Evolutionary conservation across 2,888 invertebrate species (phyloP), one percentile per base, ranked within the genome.

Genomic region (Archaeoteleia sp.): DNA sequence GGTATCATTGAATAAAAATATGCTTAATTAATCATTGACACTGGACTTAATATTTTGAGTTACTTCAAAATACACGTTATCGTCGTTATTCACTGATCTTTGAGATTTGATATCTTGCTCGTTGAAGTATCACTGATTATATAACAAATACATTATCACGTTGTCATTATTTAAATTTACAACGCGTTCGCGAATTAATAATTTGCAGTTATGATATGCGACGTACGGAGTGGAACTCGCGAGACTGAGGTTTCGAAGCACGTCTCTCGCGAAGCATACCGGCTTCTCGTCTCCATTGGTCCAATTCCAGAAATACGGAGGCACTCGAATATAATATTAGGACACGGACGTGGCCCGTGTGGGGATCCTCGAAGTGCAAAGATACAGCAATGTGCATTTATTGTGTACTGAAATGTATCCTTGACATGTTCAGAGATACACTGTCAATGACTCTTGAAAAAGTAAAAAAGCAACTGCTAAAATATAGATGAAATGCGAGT

Each of bases 281-380:
- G 68, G 55, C 70, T 57, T 57, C 57, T 37, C 66, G 58, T 61
- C 61, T 63, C 65, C 53, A 61, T 70, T 76, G 78, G 77, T 78
- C 79, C 82, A 80, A 82, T 85, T 85, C 85, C 85, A 84, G 85
- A 85, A 85, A 85, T 84, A 84, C 82, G 82, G 81, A 81, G 83
- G 80, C 80, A 81, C 77, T 78, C 74, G 73, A 76, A 74, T 80
- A 74, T 84, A 84, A 84, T 73, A 73, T 83, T 84, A 82, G 83
- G 83, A 81, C 75, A 75, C 68, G 72, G 76, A 74, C 70, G 75
- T 57, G 57, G 69, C 62, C 32, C 58, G 58, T 34, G 67, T 63
- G 70, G 67, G 55, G 46, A 45, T 42, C 49, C 74, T 70, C 66
- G 68, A 74, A 74, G 72, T 72, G 73, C 73, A 65, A 58, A 70